Base-by-base conservation (phyloP, 2,888 invertebrate genomes). In the Galerucella pusilla region DNA sequence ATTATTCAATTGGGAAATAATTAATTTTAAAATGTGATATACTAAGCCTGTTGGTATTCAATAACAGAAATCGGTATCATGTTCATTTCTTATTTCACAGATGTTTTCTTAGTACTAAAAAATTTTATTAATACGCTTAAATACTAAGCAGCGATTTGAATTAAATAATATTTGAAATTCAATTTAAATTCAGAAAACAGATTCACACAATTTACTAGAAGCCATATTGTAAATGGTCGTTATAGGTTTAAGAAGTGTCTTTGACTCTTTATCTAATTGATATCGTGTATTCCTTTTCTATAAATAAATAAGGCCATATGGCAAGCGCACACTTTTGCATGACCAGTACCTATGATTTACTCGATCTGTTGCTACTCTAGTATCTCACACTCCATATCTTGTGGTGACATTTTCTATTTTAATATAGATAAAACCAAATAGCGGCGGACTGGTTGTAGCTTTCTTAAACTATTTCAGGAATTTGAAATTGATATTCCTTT, bases 301-400 rank as follows among this genome's bases (percentile, higher is more conserved):
- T 81, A 80, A 81, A 81, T 81, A 80, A 81, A 81, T 79, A 80
- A 80, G 79, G 80, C 80, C 82, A 82, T 81, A 82, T 82, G 81
- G 81, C 80, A 81, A 82, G 81, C 81, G 82, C 65, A 74, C 61
- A 74, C 73, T 69, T 78, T 78, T 76, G 74, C 80, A 79, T 78
- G 77, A 79, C 78, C 65, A 42, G 35, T 35, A 35, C 35, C 71
- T 70, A 73, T 79, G 81, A 81, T 81, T 81, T 80, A 81, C 80
- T 73, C 68, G 79, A 80, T 77, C 66, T 71, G 74, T 78, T 77
- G 7, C 77, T 76, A 16, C 69, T 60, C 77, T 72, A 75, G 76
- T 77, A 77, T 74, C 74, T 77, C 68, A 73, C 74, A 77, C 74
- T 72, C 67, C 65, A 70, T 73, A 76, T 71, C 71, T 68, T n/a